Conservation (phyloP, 2,797 vertebrate species). For the Neopelma chrysocephalum region DNA sequence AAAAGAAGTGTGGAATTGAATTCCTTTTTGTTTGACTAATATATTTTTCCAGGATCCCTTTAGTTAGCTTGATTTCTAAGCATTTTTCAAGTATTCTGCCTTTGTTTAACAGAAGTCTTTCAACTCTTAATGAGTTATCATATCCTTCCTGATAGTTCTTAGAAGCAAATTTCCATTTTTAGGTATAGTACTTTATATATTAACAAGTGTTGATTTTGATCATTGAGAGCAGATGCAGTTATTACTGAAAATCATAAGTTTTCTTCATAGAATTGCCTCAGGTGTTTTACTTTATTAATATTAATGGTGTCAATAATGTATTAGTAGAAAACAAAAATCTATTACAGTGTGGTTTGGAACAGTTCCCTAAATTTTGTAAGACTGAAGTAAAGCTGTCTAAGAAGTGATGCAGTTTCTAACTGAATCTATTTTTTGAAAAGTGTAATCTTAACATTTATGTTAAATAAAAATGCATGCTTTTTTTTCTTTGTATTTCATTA, state of each 20-base stretch:
- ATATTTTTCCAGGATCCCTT: not conserved
- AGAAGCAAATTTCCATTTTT: not conserved
- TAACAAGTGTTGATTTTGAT: not conserved
- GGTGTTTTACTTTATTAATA: not conserved
- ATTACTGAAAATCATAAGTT: not conserved
- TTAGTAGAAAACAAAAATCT: not conserved
- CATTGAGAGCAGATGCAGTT: not conserved
- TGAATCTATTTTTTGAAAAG: not conserved
- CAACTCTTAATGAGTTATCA: not conserved
- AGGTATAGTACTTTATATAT: not conserved
- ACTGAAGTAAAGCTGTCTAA: not conserved
- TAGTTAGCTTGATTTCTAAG: not conserved
- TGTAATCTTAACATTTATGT: not conserved
- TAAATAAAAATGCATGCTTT: not conserved
- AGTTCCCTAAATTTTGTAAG: not conserved
- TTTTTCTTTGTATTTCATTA: not conserved
- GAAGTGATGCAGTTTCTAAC: not conserved
- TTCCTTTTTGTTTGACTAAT: not conserved
- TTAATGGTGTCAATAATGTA: not conserved
- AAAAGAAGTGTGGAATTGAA: not conserved
- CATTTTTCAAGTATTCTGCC: not conserved
- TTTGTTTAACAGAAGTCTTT: constrained; percentile 19
- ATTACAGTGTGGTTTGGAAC: not conserved
- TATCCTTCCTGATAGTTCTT: constrained; percentile 1
- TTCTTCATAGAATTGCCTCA: not conserved